A percentile compares a stretch with the other conserved stretches of the same genome.
Conservation (phyloP, 2,797 vertebrate species). For the Sebastes hopkinsi region DNA sequence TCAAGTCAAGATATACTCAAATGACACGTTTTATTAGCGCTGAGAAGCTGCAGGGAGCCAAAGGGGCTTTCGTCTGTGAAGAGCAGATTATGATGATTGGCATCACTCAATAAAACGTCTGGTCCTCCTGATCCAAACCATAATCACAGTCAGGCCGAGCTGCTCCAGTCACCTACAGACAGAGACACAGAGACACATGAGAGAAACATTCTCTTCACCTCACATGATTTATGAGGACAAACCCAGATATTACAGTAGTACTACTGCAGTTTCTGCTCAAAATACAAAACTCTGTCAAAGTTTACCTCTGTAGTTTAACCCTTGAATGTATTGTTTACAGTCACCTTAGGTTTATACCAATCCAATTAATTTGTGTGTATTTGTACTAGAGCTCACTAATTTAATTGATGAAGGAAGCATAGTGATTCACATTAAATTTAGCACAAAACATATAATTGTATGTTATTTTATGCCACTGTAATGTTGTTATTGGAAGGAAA, state of each 20-base stretch:
- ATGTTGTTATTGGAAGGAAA: neutral
- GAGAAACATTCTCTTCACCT: neutral
- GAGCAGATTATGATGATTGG: neutral
- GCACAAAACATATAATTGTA: neutral
- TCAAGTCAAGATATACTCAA: neutral
- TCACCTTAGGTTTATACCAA: neutral
- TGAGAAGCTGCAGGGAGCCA: neutral
- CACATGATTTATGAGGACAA: neutral
- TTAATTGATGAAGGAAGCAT: neutral
- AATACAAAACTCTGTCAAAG: neutral
- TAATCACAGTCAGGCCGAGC: neutral
- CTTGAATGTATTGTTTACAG: neutral
- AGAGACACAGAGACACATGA: neutral
- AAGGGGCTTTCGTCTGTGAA: neutral
- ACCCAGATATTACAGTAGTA: neutral
- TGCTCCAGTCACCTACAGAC: constrained; percentile 4
- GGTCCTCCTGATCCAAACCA: neutral
- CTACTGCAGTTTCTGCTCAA: neutral
- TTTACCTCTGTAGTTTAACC: neutral
- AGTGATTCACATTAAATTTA: neutral
- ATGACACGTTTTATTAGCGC: neutral
- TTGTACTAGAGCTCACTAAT: neutral
- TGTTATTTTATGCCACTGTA: neutral
- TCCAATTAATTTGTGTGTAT: neutral
- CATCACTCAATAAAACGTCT: neutral